phyloP scores from a whole-genome alignment of 2,113 vertebrate species.

The Gopherus evgoodei region DNA sequence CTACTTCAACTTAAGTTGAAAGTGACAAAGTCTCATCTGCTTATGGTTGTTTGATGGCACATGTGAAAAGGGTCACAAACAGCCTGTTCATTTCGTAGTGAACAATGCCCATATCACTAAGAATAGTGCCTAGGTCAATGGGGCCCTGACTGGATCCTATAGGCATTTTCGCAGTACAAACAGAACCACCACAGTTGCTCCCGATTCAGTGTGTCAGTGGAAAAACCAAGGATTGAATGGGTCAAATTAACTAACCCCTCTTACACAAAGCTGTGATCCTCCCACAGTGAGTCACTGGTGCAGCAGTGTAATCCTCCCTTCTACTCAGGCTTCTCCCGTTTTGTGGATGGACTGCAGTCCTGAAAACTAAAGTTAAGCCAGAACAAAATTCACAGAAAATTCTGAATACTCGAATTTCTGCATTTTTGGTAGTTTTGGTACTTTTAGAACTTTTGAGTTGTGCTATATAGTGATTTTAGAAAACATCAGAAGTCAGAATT shows the following conservation, averaged over 20 bases:
- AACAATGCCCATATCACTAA: not conserved
- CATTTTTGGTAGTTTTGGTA: not conserved
- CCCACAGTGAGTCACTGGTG: not conserved
- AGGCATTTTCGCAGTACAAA: not conserved
- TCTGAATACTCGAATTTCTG: not conserved
- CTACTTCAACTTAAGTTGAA: not conserved
- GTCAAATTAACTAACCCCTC: constrained; percentile 3
- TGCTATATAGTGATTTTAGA: not conserved
- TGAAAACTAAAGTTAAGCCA: not conserved
- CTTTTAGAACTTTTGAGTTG: not conserved
- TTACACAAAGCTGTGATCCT: not conserved
- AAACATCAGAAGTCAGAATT: not conserved
- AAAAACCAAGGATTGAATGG: constrained; percentile 36
- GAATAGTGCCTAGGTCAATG: not conserved
- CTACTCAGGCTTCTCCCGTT: not conserved
- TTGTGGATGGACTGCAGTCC: not conserved
- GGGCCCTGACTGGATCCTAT: not conserved
- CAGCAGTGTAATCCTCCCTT: not conserved
- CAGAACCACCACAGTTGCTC: not conserved
- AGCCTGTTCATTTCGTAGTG: not conserved
- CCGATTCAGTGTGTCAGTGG: rapidly evolving
- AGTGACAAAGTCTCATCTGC: not conserved
- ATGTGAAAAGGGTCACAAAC: not conserved
- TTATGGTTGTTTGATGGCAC: not conserved
- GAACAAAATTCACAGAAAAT: not conserved